phyloP scores from a whole-genome alignment of 2,888 invertebrate species.

The Neria commutata region DNA sequence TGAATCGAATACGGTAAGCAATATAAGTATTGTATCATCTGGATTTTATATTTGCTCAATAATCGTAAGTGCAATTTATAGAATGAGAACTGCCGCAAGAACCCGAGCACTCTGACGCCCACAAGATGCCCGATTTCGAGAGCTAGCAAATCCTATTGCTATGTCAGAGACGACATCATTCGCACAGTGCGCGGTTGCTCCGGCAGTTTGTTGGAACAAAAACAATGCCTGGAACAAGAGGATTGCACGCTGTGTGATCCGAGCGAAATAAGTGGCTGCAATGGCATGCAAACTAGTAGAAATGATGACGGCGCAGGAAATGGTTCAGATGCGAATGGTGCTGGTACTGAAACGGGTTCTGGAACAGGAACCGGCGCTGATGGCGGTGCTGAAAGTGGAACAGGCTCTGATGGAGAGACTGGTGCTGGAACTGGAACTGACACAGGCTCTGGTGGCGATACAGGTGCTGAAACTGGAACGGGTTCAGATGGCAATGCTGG shows the following conservation, averaged over 20 bases:
- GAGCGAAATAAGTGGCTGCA: conserved; percentile 35
- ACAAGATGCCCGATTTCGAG: conserved; percentile 37
- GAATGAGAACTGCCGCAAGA: conserved; percentile 34
- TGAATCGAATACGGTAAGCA: conserved; percentile 36
- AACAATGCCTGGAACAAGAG: conserved; percentile 27
- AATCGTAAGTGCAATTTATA: conserved; percentile 16
- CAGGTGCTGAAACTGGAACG: background rate
- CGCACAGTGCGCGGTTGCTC: conserved; percentile 39
- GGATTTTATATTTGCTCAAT: background rate
- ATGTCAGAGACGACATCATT: conserved; percentile 26
- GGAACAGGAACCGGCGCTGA: conserved; percentile 2
- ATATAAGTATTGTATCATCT: background rate
- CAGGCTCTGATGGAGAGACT: background rate
- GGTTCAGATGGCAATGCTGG: conserved; percentile 17
- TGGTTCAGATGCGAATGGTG: too few species aligned
- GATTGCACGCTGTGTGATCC: conserved; percentile 39
- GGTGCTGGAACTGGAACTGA: conserved; percentile 7
- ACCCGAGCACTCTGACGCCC: conserved; percentile 21
- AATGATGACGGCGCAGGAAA: background rate
- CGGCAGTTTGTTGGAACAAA: conserved; percentile 33
- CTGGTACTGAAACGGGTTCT: too few species aligned
- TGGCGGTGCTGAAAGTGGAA: conserved; percentile 2
- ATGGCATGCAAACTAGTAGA: conserved; percentile 18
- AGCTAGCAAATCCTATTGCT: conserved; percentile 41
- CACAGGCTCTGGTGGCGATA: background rate